Conservation (phyloP, 2,113 vertebrate species). For the Fregetta grallaria region DNA sequence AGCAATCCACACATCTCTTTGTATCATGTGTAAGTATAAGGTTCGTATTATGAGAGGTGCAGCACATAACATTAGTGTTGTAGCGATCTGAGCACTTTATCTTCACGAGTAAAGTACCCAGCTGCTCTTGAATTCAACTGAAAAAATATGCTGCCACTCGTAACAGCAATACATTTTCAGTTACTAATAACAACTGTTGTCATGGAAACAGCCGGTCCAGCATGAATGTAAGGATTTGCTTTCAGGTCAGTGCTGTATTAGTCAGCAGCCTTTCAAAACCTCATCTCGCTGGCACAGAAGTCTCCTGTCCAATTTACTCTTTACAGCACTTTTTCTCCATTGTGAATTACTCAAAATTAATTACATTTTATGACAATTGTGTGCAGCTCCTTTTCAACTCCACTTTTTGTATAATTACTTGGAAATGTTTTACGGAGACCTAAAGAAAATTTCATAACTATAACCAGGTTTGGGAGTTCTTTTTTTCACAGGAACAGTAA, state of each 20-base stretch:
- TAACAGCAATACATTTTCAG: conserved; percentile 75
- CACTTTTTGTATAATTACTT: conserved; percentile 25
- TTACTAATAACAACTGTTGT: conserved; percentile 79
- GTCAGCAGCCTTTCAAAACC: conserved; percentile 74
- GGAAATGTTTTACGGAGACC: neutral
- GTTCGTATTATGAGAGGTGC: conserved; percentile 29
- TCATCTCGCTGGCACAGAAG: conserved; percentile 54
- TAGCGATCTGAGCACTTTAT: conserved; percentile 53
- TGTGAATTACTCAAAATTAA: conserved; percentile 66
- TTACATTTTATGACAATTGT: conserved; percentile 61
- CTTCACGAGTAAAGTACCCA: conserved; percentile 67
- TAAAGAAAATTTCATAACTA: conserved; percentile 3
- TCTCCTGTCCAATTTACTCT: conserved; percentile 62
- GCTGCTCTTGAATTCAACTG: conserved; percentile 69
- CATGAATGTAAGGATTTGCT: conserved; percentile 75
- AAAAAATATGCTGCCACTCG: conserved; percentile 69
- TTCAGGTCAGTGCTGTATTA: conserved; percentile 78
- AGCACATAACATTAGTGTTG: conserved; percentile 25
- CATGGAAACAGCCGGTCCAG: conserved; percentile 75
- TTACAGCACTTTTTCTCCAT: conserved; percentile 50
- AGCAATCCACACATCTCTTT: neutral
- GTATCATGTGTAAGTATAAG: neutral
- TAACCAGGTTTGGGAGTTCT: neutral
- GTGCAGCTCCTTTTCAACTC: conserved; percentile 8
- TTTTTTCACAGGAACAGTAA: neutral